phyloP scores from a whole-genome alignment of 2,797 vertebrate species.

The Mergus octosetaceus region DNA sequence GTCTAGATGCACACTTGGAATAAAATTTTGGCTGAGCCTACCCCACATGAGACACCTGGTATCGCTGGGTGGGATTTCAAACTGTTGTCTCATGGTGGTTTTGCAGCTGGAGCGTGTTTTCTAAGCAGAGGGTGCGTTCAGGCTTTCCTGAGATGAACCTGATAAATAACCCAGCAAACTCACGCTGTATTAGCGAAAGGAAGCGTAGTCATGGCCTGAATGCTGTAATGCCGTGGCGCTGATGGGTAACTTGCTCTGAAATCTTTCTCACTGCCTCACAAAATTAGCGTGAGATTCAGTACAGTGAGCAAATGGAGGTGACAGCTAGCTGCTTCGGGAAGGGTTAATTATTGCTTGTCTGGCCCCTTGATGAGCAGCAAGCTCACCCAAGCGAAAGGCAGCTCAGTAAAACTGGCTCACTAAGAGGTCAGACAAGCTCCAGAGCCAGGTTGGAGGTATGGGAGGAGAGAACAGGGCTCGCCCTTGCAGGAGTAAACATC shows the following conservation, averaged over 20 bases:
- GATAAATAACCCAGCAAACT: background rate
- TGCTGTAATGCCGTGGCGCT: accelerated
- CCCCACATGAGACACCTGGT: background rate
- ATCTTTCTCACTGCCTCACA: background rate
- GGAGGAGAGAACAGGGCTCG: background rate
- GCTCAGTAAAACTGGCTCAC: background rate
- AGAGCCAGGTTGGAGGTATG: background rate
- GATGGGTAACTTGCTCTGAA: background rate
- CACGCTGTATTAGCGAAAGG: background rate
- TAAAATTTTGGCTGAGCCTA: background rate
- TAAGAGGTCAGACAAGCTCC: conserved; percentile 18
- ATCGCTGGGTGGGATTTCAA: background rate
- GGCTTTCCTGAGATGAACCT: background rate
- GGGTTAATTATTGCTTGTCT: conserved; percentile 28
- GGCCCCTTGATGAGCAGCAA: background rate
- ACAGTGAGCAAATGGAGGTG: background rate
- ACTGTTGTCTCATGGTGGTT: background rate
- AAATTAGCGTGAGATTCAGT: background rate
- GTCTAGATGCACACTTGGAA: accelerated
- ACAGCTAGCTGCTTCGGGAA: background rate
- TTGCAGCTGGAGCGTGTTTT: background rate
- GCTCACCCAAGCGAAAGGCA: conserved; percentile 8
- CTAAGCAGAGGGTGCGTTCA: background rate
- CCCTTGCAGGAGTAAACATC: background rate
- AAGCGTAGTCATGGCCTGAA: background rate